phyloP scores from a whole-genome alignment of 2,888 invertebrate genomes.

The Schrankia costaestrigalis region DNA sequence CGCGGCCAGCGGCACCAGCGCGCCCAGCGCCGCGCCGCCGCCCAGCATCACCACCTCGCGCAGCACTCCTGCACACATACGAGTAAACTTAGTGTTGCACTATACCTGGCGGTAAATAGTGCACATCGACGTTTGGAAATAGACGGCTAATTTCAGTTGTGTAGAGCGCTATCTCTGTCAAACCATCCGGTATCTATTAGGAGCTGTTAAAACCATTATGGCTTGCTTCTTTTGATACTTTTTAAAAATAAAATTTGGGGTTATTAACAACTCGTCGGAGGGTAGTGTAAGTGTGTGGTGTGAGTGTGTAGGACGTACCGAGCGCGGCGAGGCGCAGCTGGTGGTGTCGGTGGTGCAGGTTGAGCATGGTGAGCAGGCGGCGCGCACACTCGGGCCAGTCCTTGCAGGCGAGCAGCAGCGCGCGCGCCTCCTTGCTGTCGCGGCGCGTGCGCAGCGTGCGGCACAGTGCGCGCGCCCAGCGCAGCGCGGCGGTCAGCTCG shows the following conservation, averaged over 20 bases:
- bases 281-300: too few species aligned
- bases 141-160: too few species aligned
- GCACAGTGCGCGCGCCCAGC: constrained; percentile 86
- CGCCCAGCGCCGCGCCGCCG: constrained; percentile 89
- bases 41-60: constrained; percentile 89
- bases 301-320: too few species aligned
- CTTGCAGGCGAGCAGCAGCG: constrained; percentile 85
- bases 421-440: constrained; percentile 84
- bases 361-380: constrained; percentile 91
- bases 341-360: constrained; percentile 90
- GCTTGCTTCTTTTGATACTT: too few species aligned
- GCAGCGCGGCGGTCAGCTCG: constrained; percentile 91
- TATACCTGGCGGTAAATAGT: neutral
- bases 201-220: too few species aligned
- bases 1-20: constrained; percentile 91
- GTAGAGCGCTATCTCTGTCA: too few species aligned
- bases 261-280: too few species aligned
- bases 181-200: too few species aligned
- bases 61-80: constrained; percentile 71
- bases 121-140: too few species aligned
- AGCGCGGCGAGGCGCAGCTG: constrained; percentile 90
- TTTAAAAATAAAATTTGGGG: too few species aligned
- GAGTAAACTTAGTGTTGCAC: neutral
- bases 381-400: constrained; percentile 94
- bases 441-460: constrained; percentile 85